Evolutionary conservation across 2,113 vertebrate genomes (phyloP).

Genomic region (Calidris pugnax): DNA sequence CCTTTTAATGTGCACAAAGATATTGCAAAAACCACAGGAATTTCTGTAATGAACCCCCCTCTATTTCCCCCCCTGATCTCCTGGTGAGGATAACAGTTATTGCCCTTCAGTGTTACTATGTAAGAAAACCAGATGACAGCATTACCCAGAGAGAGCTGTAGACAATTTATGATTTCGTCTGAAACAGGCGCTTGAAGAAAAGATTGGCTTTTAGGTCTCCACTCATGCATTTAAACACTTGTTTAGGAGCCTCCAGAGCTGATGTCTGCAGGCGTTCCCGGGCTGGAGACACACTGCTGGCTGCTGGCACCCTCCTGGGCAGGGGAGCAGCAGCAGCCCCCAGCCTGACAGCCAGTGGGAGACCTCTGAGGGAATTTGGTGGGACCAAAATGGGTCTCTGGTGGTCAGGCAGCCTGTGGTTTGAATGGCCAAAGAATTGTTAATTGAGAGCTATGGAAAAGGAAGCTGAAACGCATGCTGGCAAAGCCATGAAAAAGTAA

Average conservation of each 20-base stretch:
- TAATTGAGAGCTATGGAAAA: neutral
- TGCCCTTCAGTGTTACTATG: neutral
- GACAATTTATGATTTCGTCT: neutral
- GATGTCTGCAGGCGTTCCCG: neutral
- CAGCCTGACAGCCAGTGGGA: rapidly evolving
- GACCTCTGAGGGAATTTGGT: neutral
- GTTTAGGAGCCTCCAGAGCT: neutral
- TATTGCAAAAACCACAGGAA: neutral
- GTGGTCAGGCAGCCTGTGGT: neutral
- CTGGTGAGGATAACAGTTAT: neutral
- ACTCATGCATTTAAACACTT: neutral
- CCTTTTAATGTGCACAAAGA: neutral
- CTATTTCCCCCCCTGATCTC: neutral
- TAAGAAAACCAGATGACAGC: neutral
- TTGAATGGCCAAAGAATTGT: neutral
- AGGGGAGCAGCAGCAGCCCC: neutral
- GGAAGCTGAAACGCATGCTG: neutral
- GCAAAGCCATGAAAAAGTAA: neutral
- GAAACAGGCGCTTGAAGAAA: neutral
- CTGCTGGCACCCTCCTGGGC: neutral
- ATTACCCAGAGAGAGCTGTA: neutral
- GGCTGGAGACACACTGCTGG: neutral
- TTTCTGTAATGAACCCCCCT: neutral
- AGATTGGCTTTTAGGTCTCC: neutral
- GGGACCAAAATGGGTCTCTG: neutral